Conservation (phyloP, 2,113 vertebrate genomes). For the Oryzias curvinotus region DNA sequence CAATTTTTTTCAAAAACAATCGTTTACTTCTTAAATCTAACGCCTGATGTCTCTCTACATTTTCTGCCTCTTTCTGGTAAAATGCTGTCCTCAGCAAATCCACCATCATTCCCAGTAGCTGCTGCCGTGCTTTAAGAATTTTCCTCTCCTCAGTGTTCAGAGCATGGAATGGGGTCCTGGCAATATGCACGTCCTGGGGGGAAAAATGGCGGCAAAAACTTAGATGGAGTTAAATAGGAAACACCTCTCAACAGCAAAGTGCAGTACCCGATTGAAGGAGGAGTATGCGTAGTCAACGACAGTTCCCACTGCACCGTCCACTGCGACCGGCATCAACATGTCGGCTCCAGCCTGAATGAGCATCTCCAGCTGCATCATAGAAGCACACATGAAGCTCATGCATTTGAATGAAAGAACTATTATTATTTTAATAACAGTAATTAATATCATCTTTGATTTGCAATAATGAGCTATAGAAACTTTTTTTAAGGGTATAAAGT, state of each 20-base stretch:
- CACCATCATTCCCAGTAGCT: constrained; percentile 75
- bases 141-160: constrained; percentile 72
- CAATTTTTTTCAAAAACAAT: too few species aligned
- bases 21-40: constrained; percentile 2
- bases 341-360: constrained; percentile 77
- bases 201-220: too few species aligned
- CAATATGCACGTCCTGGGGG: constrained; percentile 75
- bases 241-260: background rate
- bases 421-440: too few species aligned
- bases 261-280: constrained; percentile 81
- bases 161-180: constrained; percentile 77
- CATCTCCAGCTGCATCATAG: constrained; percentile 71
- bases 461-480: too few species aligned
- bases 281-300: constrained; percentile 81
- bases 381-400: background rate
- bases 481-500: too few species aligned
- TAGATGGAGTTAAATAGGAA: too few species aligned
- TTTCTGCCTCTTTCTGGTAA: constrained; percentile 48
- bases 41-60: background rate
- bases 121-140: constrained; percentile 56
- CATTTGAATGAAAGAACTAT: background rate
- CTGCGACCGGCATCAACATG: constrained; percentile 77
- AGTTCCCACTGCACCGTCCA: constrained; percentile 75
- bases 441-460: background rate
- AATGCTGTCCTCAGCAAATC: constrained; percentile 61